These are phyloP conservation scores for Pelobates fuscus DNA, from an alignment of 2,113 vertebrate genomes.

Conservation along the genomic window DNA sequence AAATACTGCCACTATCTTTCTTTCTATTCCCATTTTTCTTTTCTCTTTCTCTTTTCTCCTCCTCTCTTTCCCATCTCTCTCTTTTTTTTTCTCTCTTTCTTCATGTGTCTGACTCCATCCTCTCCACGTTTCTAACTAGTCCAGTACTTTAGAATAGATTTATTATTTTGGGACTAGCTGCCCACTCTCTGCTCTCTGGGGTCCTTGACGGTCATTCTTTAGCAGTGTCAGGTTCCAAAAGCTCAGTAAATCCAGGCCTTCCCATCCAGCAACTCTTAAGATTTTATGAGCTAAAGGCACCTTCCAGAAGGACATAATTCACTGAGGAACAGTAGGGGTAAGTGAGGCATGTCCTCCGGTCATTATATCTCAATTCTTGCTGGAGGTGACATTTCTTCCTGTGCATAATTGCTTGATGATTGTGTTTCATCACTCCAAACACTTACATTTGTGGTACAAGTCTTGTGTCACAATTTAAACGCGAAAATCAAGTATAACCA, in stretches of 20 bases:
- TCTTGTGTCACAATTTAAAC: no score
- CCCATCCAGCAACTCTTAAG: background rate
- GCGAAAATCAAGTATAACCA: no score
- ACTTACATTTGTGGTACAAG: no score
- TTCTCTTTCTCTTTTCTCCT: no score
- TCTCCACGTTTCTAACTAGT: background rate
- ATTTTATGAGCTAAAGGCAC: background rate
- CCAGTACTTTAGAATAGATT: slow-evolving; percentile 36
- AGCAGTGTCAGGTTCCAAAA: slow-evolving; percentile 9
- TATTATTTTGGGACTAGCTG: slow-evolving; percentile 11
- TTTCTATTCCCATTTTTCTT: no score
- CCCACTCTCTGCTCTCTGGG: slow-evolving; percentile 28
- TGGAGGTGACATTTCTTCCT: background rate
- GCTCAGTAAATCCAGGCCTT: slow-evolving; percentile 21
- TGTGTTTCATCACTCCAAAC: no score
- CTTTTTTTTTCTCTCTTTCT: background rate
- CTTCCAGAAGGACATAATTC: background rate
- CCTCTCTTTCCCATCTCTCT: no score
- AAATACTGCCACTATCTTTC: no score
- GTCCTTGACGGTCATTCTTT: slow-evolving; percentile 34
- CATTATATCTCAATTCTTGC: background rate
- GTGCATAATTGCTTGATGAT: no score
- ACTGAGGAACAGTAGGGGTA: background rate
- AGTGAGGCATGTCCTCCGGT: background rate
- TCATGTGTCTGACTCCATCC: background rate